Conservation (phyloP, 2,888 invertebrate genomes). For the Micoletzkya japonica region DNA sequence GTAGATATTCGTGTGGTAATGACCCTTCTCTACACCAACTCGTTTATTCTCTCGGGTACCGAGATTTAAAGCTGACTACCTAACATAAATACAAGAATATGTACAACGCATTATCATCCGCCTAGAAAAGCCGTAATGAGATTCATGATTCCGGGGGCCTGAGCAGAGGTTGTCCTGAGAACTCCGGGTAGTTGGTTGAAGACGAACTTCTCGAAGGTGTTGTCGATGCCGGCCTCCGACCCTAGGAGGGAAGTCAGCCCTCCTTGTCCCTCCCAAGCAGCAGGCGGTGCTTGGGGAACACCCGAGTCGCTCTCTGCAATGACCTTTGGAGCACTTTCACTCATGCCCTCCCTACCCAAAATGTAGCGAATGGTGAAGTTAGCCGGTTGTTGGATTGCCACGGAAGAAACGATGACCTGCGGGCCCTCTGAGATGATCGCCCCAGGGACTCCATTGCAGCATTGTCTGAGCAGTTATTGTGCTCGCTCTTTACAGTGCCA, state of each 20-base stretch:
- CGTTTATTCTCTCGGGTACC: constrained; percentile 21
- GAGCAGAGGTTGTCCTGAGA: constrained; percentile 19
- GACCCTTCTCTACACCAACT: constrained; percentile 24
- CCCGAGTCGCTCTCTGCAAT: constrained; percentile 12
- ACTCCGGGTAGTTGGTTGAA: constrained; percentile 32
- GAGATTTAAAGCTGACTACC: background rate
- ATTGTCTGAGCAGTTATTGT: too few species aligned
- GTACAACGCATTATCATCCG: background rate
- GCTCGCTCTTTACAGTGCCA: too few species aligned
- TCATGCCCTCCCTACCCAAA: constrained; percentile 36
- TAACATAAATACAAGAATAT: background rate
- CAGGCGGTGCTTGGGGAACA: constrained; percentile 40
- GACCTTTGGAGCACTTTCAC: constrained; percentile 18
- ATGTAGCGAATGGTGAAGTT: constrained; percentile 50
- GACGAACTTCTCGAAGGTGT: constrained; percentile 48
- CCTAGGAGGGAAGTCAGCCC: constrained; percentile 46
- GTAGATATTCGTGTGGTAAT: constrained; percentile 26
- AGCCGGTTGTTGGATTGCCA: constrained; percentile 35
- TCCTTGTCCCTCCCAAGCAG: constrained; percentile 48
- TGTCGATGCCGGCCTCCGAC: constrained; percentile 48
- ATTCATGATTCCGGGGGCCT: constrained; percentile 26
- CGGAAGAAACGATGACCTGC: constrained; percentile 41
- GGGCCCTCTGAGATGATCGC: constrained; percentile 40
- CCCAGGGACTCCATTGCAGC: constrained; percentile 49
- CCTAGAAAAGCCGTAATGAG: constrained; percentile 24